Base-by-base conservation (phyloP, 1,140 invertebrate species). In the Bathynomus jamesi region DNA sequence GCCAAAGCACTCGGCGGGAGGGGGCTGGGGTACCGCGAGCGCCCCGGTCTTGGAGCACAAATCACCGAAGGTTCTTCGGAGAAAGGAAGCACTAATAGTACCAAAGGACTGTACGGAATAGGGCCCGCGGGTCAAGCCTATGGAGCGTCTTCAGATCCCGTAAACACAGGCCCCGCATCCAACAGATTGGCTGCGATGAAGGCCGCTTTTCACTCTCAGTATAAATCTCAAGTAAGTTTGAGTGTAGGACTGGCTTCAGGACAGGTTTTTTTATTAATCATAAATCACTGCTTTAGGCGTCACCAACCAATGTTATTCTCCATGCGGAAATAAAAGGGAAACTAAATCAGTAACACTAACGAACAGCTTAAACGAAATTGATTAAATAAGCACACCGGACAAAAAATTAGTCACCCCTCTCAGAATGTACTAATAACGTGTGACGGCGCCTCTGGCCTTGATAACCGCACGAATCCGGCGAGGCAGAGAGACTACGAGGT, bases 171-270 rank as follows among this genome's bases (percentile, higher is more conserved):
- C 5, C 92, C 94, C 3, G 92, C 91, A 29, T 91, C 91, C 61
- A 91, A 95, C 83, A 83, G 94, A 61, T 84, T 96, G 67, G 86
- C 91, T n/a, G 92, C 94, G 0, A 92, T 97, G 87, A 94, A 94
- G 82, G 89, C 91, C 31, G 94, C 95, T 8, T 97, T 96, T 81
- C 87, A 90, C 80, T 87, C 90, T 63, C 95, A 97, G 81, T 98
- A 96, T 79, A 88, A 87, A 81, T 89, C 87, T 76, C 93, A 94
- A 84, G 92, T 95, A 53, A 17, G 21, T 40, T 40, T 40, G 17
- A 17, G 21, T 53, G 40, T 53, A 3, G 21, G 13, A 17, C 21
- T 53, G 1, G 40, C 5, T 53, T 5, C 5, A 11, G 17, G n/a
- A n/a, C n/a, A n/a, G n/a, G n/a, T n/a, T n/a, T n/a, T n/a, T n/a